phyloP scores from a whole-genome alignment of 2,797 vertebrate genomes.

The Propithecus perrieri region DNA sequence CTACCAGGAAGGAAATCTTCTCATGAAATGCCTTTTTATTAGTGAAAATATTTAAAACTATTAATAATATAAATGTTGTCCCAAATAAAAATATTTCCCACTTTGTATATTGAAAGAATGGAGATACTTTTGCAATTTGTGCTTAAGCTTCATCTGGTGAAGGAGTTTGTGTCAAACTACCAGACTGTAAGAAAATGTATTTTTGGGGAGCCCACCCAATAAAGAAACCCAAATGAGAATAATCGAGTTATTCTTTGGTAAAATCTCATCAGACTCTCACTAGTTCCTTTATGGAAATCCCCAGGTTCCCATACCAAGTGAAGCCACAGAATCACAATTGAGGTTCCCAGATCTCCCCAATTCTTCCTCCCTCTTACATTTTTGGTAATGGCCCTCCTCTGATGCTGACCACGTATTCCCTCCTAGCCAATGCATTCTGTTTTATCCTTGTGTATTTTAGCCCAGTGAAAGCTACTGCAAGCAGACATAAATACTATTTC shows the following conservation, averaged over 20 bases:
- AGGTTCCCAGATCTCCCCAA: neutral
- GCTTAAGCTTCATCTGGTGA: neutral
- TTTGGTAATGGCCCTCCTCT: neutral
- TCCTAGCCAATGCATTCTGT: neutral
- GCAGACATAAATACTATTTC: neutral
- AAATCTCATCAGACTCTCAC: neutral
- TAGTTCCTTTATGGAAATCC: neutral
- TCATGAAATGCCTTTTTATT: neutral
- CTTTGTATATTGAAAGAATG: neutral
- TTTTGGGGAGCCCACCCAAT: neutral
- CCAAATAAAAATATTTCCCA: neutral
- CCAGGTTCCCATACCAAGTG: neutral
- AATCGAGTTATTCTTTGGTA: neutral
- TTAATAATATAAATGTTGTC: neutral
- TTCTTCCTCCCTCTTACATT: neutral
- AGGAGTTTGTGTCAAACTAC: neutral
- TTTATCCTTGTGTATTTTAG: neutral
- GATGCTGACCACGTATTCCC: neutral
- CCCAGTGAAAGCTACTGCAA: neutral
- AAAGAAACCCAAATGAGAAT: neutral
- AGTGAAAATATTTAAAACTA: neutral
- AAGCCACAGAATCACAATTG: neutral
- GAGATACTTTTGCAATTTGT: neutral
- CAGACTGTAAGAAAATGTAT: neutral
- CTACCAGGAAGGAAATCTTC: neutral